A percentile compares a stretch with the other conserved stretches of the same genome.
Conservation (phyloP, 2,113 vertebrate genomes). For the Misgurnus mizolepis region DNA sequence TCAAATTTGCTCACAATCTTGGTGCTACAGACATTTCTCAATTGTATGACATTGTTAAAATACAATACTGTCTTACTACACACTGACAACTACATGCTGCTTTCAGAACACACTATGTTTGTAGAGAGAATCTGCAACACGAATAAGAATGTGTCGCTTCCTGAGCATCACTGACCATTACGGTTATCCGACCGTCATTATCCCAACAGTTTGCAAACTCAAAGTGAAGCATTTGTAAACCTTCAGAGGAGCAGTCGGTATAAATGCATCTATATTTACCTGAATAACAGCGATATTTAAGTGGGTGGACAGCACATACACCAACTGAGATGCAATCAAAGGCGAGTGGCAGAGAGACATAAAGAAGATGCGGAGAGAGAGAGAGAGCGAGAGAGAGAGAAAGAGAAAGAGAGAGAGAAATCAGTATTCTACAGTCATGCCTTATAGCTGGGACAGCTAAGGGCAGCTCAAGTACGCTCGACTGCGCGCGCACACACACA, state of each 20-base stretch:
- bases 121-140: neutral
- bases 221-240: neutral
- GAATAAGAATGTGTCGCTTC: neutral
- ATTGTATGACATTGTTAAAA: no score
- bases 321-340: constrained; percentile 22
- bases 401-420: constrained; percentile 21
- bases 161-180: neutral
- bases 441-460: constrained; percentile 34
- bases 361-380: neutral
- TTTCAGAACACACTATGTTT: no score
- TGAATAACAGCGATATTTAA: constrained; percentile 22
- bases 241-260: constrained; percentile 2
- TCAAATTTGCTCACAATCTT: no score
- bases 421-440: constrained; percentile 36
- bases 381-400: constrained; percentile 1
- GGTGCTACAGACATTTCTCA: no score
- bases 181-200: neutral
- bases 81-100: neutral
- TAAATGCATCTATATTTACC: constrained; percentile 23
- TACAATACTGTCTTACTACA: neutral
- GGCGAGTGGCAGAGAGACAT: constrained; percentile 23
- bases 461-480: constrained; percentile 38
- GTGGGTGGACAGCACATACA: constrained; percentile 13
- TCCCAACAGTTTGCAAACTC: neutral
- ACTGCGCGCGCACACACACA: neutral